Evolutionary conservation across 2,113 vertebrate species (phyloP).

Genomic region (Sander lucioperca): DNA sequence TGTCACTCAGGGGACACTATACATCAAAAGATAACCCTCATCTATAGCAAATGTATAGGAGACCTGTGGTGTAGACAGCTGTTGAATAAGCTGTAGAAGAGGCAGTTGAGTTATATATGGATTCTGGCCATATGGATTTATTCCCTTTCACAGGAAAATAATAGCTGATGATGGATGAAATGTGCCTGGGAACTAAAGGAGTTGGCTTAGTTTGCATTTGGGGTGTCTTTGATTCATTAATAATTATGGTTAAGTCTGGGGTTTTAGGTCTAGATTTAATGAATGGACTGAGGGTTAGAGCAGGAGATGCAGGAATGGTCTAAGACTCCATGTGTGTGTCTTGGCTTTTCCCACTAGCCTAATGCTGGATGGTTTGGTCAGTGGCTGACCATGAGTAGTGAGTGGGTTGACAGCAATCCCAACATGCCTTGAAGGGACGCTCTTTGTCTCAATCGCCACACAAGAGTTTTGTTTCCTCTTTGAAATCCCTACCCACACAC

Average conservation of each 20-base stretch:
- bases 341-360: slow-evolving; percentile 40
- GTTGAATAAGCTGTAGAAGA: slow-evolving; percentile 40
- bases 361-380: slow-evolving; percentile 38
- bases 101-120: slow-evolving; percentile 34
- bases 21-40: background rate
- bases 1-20: slow-evolving; percentile 17
- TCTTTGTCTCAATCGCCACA: slow-evolving; percentile 62
- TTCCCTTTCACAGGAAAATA: slow-evolving; percentile 31
- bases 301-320: slow-evolving; percentile 20
- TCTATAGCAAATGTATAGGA: slow-evolving; percentile 22
- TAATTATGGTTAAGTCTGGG: slow-evolving; percentile 35
- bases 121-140: slow-evolving; percentile 26
- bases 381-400: slow-evolving; percentile 54
- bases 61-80: slow-evolving; percentile 38
- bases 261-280: slow-evolving; percentile 23
- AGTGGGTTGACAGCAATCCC: slow-evolving; percentile 53
- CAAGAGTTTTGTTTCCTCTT: slow-evolving; percentile 68
- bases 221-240: slow-evolving; percentile 35
- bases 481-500: slow-evolving; percentile 52
- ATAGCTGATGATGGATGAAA: slow-evolving; percentile 19
- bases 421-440: slow-evolving; percentile 51
- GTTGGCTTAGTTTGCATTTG: slow-evolving; percentile 10
- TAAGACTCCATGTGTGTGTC: slow-evolving; percentile 10
- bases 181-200: slow-evolving; percentile 15
- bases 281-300: slow-evolving; percentile 27